Evolutionary conservation across 37 sponge, comb jelly and placozoan species (phyloP).

Genomic region (Oopsacas minuta): DNA sequence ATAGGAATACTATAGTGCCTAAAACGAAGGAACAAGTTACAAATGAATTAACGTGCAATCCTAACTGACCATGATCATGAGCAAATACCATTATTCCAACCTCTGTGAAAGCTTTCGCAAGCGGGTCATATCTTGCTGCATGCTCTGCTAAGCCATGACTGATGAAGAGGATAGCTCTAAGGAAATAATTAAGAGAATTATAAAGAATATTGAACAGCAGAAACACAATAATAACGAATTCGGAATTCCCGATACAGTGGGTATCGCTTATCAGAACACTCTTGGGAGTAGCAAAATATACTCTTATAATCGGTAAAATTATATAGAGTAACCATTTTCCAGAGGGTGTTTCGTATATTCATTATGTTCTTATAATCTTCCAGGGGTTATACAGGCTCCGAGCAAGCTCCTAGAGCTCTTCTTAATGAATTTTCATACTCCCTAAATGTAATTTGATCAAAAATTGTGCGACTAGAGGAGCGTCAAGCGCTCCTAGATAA

Average conservation of each 20-base stretch:
- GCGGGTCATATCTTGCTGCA: not conserved
- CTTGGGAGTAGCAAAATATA: not conserved
- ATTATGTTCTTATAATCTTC: not conserved
- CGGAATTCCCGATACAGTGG: not conserved
- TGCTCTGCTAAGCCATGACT: not conserved
- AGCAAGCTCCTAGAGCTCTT: too few relatives aligned
- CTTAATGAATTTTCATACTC: too few relatives aligned
- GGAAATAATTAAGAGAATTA: not conserved
- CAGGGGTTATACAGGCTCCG: too few relatives aligned
- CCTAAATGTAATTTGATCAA: too few relatives aligned
- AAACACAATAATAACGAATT: not conserved
- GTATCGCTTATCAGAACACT: not conserved
- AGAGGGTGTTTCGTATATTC: not conserved
- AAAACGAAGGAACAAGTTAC: too few relatives aligned
- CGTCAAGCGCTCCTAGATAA: too few relatives aligned
- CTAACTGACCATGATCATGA: constrained; percentile 3
- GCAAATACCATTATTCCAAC: not conserved
- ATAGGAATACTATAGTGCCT: too few relatives aligned
- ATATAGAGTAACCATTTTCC: not conserved
- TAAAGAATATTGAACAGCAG: not conserved
- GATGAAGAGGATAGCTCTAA: not conserved
- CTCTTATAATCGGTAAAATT: not conserved
- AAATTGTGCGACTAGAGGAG: too few relatives aligned
- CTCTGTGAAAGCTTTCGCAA: not conserved
- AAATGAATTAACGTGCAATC: too few relatives aligned